phyloP scores from a whole-genome alignment of 92 coral and sea anemone species.

The Phenganax stokvisi region DNA sequence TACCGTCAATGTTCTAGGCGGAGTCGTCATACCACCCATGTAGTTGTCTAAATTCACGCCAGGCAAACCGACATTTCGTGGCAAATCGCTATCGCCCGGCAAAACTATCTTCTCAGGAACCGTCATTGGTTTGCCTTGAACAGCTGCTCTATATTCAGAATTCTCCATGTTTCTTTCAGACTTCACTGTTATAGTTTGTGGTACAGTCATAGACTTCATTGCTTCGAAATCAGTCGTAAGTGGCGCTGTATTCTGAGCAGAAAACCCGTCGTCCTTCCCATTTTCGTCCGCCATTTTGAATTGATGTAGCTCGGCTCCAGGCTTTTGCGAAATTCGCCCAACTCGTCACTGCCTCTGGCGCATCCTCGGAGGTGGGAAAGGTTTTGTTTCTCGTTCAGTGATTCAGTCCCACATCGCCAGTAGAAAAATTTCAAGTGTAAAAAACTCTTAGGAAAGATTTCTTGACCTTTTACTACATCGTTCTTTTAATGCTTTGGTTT shows the following conservation, averaged over 20 bases:
- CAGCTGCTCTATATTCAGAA: constrained; percentile 4
- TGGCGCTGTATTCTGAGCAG: constrained; percentile 38
- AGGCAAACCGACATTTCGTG: constrained; percentile 45
- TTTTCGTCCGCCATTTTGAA: constrained; percentile 34
- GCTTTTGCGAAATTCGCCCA: neutral
- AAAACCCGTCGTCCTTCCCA: neutral
- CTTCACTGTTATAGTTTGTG: constrained; percentile 65
- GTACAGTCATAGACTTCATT: constrained; percentile 64
- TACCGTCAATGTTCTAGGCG: constrained; percentile 87
- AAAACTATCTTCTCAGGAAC: constrained; percentile 87
- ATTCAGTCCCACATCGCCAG: too few species aligned
- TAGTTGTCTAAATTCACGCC: constrained; percentile 51
- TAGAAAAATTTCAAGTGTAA: too few species aligned
- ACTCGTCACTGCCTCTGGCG: too few species aligned
- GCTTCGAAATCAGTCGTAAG: constrained; percentile 52
- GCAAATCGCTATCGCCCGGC: constrained; percentile 47
- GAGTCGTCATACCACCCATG: constrained; percentile 86
- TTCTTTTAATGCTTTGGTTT: too few species aligned
- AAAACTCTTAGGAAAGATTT: too few species aligned
- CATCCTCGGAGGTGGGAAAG: too few species aligned
- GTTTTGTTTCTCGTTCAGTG: too few species aligned
- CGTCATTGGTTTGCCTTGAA: constrained; percentile 53
- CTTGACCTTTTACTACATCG: too few species aligned
- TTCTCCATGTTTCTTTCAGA: neutral
- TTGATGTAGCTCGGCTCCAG: neutral